These are phyloP conservation scores for Malurus leucopterus DNA, from an alignment of 2,797 vertebrate species.

Conservation along the genomic window DNA sequence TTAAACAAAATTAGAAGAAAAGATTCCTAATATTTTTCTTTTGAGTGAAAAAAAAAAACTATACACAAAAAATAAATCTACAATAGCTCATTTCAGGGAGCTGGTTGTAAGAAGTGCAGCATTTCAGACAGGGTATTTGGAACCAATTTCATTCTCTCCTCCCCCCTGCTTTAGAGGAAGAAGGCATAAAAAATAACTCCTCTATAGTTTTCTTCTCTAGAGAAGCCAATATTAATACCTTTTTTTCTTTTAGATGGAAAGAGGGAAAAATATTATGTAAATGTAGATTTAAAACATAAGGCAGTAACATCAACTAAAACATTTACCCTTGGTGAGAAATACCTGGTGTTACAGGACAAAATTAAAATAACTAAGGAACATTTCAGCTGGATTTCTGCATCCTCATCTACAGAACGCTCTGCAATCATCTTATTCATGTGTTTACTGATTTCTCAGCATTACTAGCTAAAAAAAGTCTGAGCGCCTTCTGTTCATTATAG, in stretches of 20 bases:
- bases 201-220: background rate
- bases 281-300: background rate
- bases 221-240: background rate
- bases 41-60: background rate
- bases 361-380: background rate
- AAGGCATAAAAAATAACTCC: background rate
- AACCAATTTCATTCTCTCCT: background rate
- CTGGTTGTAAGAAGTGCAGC: background rate
- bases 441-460: background rate
- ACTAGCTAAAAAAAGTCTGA: background rate
- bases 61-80: background rate
- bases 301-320: background rate
- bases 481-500: conserved; percentile 1
- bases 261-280: background rate
- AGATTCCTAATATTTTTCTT: background rate
- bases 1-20: background rate
- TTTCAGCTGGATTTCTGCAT: background rate
- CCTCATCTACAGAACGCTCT: background rate
- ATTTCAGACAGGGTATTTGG: background rate
- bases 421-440: background rate
- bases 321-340: background rate
- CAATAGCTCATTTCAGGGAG: background rate
- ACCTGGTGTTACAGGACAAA: background rate
- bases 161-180: rapidly evolving
- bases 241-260: background rate